Base-by-base conservation (phyloP, 2,797 vertebrate genomes). In the Cyclopterus lumpus region DNA sequence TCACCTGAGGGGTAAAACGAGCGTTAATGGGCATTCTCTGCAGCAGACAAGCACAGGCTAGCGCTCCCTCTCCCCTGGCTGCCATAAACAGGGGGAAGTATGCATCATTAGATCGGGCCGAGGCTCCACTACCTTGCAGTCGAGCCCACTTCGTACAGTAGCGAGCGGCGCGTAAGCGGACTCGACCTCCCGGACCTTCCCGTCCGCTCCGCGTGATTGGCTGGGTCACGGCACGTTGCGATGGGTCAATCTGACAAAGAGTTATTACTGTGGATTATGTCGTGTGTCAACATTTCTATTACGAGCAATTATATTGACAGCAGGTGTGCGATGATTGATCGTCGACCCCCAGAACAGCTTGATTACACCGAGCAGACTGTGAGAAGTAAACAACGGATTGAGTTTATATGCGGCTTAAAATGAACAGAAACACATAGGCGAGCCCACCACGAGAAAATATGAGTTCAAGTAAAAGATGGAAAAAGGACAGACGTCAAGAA, bases 11-110 rank as follows among this genome's bases (percentile, higher is more conserved):
- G 92, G 84, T 67, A 89, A 89, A 73, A 73, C 22, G 70, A 90
- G 81, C 53, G 74, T 91, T 91, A 93, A 93, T 92, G 91, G 90
- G 91, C 89, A 92, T 93, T 94, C 91, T 93, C 77, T 70, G 87
- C 76, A 83, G 77, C 80, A 90, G 91, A 89, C 93, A 94, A 89
- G 93, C 89, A 91, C 89, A 84, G 93, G 87, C 93, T 93, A 89
- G 93, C 54, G 80, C 71, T 84, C 72, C 72, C 51, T 85, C 73
- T 80, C 83, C 85, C 26, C 74, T 12, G 81, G 85, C 88, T 92
- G 88, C 87, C 70, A 80, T 89, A 90, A 92, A 89, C 86, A 89
- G 73, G 69, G 84, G 90, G 90, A 91, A 88, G 89, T 91, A 91
- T 92, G 91, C 86, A 82, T 92, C 84, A 92, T 91, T 92, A 93